phyloP scores from a whole-genome alignment of 2,113 vertebrate genomes.

The Zosterops hypoxanthus region DNA sequence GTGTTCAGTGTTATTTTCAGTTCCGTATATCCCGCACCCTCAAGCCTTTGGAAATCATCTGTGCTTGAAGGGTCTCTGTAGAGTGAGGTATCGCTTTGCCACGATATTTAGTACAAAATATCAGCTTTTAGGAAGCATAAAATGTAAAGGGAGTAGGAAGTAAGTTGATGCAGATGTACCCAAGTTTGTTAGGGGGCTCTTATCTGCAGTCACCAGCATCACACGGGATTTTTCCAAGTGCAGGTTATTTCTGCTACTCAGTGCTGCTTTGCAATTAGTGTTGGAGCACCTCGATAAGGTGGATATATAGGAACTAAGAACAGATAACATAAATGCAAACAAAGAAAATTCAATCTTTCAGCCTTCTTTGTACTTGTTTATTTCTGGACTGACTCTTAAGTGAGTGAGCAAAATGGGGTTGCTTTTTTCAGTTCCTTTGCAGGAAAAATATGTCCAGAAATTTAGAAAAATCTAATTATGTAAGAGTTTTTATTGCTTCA shows the following conservation, averaged over 20 bases:
- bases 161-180: conserved; percentile 48
- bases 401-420: not conserved
- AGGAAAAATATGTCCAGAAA: not conserved
- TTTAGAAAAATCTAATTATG: not conserved
- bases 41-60: conserved; percentile 2
- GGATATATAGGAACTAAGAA: conserved; percentile 67
- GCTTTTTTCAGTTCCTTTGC: not conserved
- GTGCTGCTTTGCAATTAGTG: conserved; percentile 66
- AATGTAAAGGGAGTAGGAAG: conserved; percentile 13
- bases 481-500: not conserved
- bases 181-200: conserved; percentile 55
- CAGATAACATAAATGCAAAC: conserved; percentile 71
- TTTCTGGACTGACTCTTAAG: conserved; percentile 61
- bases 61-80: conserved; percentile 18
- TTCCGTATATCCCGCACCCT: not conserved
- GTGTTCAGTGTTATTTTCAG: conserved; percentile 5
- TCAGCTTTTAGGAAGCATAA: conserved; percentile 47
- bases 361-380: conserved; percentile 58
- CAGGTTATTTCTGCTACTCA: conserved; percentile 46
- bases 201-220: conserved; percentile 59
- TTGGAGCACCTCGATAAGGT: conserved; percentile 69
- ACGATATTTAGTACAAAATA: not conserved
- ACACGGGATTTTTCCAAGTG: conserved; percentile 31
- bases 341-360: conserved; percentile 65
- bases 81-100: conserved; percentile 28